These are phyloP conservation scores for Stegodyphus mimosarum DNA, from an alignment of 1,140 invertebrate species.

Conservation along the genomic window DNA sequence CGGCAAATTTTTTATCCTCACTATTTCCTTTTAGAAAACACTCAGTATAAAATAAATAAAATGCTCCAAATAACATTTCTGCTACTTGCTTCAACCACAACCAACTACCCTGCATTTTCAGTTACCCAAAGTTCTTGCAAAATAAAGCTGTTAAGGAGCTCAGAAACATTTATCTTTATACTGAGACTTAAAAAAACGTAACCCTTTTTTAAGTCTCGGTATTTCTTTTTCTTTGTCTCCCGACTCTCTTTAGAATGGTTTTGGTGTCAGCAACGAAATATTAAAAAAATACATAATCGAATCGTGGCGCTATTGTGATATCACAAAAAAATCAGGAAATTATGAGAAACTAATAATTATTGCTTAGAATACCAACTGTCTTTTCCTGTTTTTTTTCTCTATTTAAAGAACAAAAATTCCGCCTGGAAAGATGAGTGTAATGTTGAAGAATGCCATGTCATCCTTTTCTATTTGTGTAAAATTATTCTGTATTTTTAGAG, in stretches of 20 bases:
- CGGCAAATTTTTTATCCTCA: no score
- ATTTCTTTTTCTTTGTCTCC: neutral
- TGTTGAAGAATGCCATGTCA: constrained; percentile 42
- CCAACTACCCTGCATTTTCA: no score
- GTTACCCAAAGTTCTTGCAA: no score
- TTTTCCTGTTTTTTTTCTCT: neutral
- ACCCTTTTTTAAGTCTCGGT: neutral
- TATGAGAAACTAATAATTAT: constrained; percentile 36
- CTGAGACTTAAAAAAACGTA: constrained; percentile 12
- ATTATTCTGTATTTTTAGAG: constrained; percentile 34
- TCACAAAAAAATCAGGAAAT: constrained; percentile 11
- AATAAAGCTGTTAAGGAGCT: neutral
- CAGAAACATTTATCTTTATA: constrained; percentile 47
- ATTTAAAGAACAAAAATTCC: neutral
- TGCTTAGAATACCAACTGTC: constrained; percentile 43
- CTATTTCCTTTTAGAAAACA: no score
- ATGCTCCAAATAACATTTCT: no score
- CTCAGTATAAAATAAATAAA: no score
- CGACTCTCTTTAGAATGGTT: neutral
- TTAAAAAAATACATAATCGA: constrained; percentile 56
- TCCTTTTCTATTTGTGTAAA: constrained; percentile 43
- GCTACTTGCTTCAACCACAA: no score
- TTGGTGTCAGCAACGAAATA: constrained; percentile 47
- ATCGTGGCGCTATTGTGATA: constrained; percentile 39
- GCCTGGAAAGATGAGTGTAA: constrained; percentile 40